These are phyloP conservation scores for Eupristina koningsbergeri DNA, from an alignment of 1,140 invertebrate species.

Conservation along the genomic window DNA sequence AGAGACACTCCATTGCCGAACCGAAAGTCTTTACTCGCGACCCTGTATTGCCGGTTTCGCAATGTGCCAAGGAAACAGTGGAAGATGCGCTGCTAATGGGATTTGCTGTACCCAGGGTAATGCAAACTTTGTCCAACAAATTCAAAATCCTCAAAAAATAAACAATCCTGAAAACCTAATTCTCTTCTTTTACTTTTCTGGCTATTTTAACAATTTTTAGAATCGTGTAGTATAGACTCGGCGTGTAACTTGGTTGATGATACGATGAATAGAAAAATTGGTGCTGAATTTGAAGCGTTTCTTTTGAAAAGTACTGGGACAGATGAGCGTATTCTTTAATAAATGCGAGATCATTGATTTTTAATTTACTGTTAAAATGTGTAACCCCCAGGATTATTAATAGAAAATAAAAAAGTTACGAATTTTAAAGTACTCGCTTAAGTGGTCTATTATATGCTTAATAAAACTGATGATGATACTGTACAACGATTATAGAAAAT, in stretches of 20 bases:
- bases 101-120: constrained; percentile 75
- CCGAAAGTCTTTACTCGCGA: constrained; percentile 64
- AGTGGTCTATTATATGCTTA: too few relatives aligned
- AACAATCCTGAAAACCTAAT: too few relatives aligned
- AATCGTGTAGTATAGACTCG: constrained; percentile 68
- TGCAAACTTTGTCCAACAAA: neutral
- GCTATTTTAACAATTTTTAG: constrained; percentile 56
- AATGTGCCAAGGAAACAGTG: constrained; percentile 73
- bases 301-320: constrained; percentile 55
- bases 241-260: constrained; percentile 63
- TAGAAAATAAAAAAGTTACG: too few relatives aligned
- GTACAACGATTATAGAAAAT: too few relatives aligned
- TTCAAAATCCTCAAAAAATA: too few relatives aligned
- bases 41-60: constrained; percentile 73
- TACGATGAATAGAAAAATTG: constrained; percentile 57
- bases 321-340: constrained; percentile 55
- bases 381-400: too few relatives aligned
- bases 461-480: too few relatives aligned
- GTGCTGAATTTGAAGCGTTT: constrained; percentile 57
- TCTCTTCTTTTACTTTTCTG: too few relatives aligned
- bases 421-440: too few relatives aligned
- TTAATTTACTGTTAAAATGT: neutral
- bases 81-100: constrained; percentile 72
- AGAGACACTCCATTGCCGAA: constrained; percentile 72
- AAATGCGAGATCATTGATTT: neutral